Percentiles rank a stretch among this genome's conserved stretches.
Evolutionary conservation across 1,140 invertebrate species (phyloP).

Genomic region (Pachyrhynchus sulphureomaculatus): DNA sequence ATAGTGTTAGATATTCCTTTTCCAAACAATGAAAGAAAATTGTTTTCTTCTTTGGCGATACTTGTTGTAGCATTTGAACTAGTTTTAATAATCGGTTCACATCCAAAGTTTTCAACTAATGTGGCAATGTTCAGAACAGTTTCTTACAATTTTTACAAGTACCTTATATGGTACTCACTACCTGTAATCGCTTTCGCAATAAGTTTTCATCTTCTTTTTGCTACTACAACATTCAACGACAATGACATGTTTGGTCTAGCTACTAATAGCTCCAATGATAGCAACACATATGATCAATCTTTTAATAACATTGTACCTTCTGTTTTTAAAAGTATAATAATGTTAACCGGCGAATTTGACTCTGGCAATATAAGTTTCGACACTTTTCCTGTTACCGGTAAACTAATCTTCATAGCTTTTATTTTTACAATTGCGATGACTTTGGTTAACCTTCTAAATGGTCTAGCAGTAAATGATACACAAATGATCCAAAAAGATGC

Average conservation of each 20-base stretch:
- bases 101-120: slow-evolving; percentile 71
- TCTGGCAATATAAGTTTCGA: slow-evolving; percentile 71
- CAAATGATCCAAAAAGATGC: slow-evolving; percentile 72
- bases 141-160: slow-evolving; percentile 75
- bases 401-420: slow-evolving; percentile 73
- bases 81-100: slow-evolving; percentile 72
- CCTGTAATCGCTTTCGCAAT: slow-evolving; percentile 78
- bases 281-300: slow-evolving; percentile 56
- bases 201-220: slow-evolving; percentile 75
- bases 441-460: slow-evolving; percentile 77
- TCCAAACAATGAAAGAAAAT: slow-evolving; percentile 54
- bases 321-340: slow-evolving; percentile 77
- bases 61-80: slow-evolving; percentile 73
- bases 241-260: slow-evolving; percentile 40
- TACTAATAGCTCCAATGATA: slow-evolving; percentile 52
- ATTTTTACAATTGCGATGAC: slow-evolving; percentile 79
- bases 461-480: slow-evolving; percentile 79
- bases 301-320: slow-evolving; percentile 66
- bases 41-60: slow-evolving; percentile 66
- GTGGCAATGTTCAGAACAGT: slow-evolving; percentile 79
- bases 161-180: slow-evolving; percentile 75
- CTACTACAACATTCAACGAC: slow-evolving; percentile 48
- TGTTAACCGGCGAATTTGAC: slow-evolving; percentile 83
- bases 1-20: slow-evolving; percentile 57
- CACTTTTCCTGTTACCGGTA: slow-evolving; percentile 63